phyloP scores from a whole-genome alignment of 2,797 vertebrate species.

The Sebastes nivosus region DNA sequence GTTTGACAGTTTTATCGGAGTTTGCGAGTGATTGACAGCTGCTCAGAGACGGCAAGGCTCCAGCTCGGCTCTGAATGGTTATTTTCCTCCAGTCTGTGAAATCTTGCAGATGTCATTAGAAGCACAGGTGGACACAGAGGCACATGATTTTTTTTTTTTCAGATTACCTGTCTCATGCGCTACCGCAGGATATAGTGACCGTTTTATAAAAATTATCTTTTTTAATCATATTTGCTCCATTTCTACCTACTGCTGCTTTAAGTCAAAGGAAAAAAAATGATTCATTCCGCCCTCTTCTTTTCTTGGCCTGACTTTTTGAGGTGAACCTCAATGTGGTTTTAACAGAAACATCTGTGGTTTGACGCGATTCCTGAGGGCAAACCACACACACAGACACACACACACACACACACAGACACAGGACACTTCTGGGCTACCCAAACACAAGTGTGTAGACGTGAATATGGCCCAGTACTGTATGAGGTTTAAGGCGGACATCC shows the following conservation, averaged over 20 bases:
- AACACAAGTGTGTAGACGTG: conserved; percentile 23
- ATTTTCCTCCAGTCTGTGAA: too few relatives aligned
- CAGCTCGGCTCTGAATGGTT: too few relatives aligned
- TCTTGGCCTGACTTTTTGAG: conserved; percentile 52
- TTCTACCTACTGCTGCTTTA: background rate
- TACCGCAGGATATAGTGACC: too few relatives aligned
- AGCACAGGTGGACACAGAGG: too few relatives aligned
- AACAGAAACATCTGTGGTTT: conserved; percentile 63
- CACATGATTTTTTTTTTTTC: too few relatives aligned
- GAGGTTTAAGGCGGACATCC: conserved; percentile 26
- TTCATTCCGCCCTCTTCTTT: conserved; percentile 16
- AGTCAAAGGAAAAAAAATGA: conserved; percentile 44
- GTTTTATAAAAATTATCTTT: too few relatives aligned
- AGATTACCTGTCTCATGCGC: too few relatives aligned
- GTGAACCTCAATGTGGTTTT: conserved; percentile 62
- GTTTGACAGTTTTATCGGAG: too few relatives aligned
- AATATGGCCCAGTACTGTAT: background rate
- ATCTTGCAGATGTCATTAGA: too few relatives aligned
- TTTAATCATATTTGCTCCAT: too few relatives aligned
- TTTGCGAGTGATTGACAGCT: too few relatives aligned
- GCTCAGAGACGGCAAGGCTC: too few relatives aligned
- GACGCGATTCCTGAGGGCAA: conserved; percentile 51
- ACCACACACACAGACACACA: conserved; percentile 26
- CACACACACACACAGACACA: background rate
- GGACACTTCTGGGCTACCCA: conserved; percentile 11